Percentiles rank a stretch among this genome's conserved stretches.
These are phyloP conservation scores for Eptesicus fuscus DNA, from an alignment of 2,113 vertebrate species.

Conservation along the genomic window DNA sequence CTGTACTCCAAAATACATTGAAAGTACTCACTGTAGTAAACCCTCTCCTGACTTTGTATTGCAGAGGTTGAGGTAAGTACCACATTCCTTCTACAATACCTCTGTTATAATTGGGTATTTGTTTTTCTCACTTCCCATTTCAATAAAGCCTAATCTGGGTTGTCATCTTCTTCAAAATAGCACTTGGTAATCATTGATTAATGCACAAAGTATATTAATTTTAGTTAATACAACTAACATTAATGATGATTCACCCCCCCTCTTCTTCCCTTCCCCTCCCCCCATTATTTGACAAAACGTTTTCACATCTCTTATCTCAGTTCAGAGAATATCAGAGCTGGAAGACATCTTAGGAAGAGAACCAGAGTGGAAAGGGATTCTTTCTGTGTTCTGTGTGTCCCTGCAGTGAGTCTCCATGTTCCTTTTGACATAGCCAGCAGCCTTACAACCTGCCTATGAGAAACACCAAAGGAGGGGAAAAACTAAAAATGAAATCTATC, in stretches of 20 bases:
- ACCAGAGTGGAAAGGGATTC: background rate
- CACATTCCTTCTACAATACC: background rate
- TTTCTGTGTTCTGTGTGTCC: background rate
- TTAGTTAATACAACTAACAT: background rate
- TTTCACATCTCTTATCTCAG: background rate
- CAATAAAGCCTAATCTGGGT: constrained; percentile 6
- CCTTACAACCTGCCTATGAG: background rate
- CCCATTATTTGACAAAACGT: background rate
- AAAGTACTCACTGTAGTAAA: background rate
- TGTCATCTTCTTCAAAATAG: constrained; percentile 11
- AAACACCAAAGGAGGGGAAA: background rate
- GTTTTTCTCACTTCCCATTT: constrained; percentile 28
- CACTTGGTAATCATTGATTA: background rate
- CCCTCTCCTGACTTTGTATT: background rate
- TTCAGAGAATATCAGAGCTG: background rate
- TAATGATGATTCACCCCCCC: no score
- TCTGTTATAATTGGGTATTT: constrained; percentile 16
- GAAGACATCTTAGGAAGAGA: background rate
- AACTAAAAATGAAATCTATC: background rate
- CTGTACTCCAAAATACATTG: background rate
- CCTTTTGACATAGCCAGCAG: background rate
- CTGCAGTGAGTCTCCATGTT: background rate
- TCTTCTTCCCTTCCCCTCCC: background rate
- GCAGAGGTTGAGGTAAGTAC: background rate
- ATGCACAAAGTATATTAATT: background rate